Evolutionary conservation across 2,888 invertebrate species (phyloP).

Genomic region (Papilio demoleus): DNA sequence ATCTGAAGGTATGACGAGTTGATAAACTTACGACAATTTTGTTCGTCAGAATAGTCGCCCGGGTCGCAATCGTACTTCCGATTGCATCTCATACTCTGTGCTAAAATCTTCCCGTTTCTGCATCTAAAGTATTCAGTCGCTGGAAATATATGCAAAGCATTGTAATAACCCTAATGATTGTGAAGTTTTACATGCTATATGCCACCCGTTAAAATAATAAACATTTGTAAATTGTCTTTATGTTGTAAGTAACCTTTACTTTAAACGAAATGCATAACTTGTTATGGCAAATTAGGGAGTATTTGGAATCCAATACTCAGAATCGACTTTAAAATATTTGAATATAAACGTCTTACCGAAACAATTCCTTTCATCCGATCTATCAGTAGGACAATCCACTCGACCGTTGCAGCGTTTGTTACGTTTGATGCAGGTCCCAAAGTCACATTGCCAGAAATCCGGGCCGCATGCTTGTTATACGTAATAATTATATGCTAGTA

Average conservation of each 20-base stretch:
- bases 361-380: slow-evolving; percentile 89
- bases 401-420: slow-evolving; percentile 86
- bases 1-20: slow-evolving; percentile 36
- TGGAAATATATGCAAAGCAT: slow-evolving; percentile 73
- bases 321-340: neutral
- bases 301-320: neutral
- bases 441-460: slow-evolving; percentile 89
- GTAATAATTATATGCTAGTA: slow-evolving; percentile 43
- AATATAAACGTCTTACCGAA: slow-evolving; percentile 68
- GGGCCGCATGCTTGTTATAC: slow-evolving; percentile 85
- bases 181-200: neutral
- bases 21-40: slow-evolving; percentile 88
- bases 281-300: neutral
- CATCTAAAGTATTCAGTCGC: slow-evolving; percentile 85
- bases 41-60: slow-evolving; percentile 89
- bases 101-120: slow-evolving; percentile 85
- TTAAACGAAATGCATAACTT: neutral
- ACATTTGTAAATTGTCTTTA: neutral
- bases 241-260: too few relatives aligned
- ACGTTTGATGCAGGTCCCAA: slow-evolving; percentile 86
- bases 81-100: slow-evolving; percentile 84
- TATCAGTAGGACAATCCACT: slow-evolving; percentile 88
- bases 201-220: neutral
- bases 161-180: slow-evolving; percentile 33
- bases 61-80: slow-evolving; percentile 85